Conservation (phyloP, 2,113 vertebrate genomes). For the Conger conger region DNA sequence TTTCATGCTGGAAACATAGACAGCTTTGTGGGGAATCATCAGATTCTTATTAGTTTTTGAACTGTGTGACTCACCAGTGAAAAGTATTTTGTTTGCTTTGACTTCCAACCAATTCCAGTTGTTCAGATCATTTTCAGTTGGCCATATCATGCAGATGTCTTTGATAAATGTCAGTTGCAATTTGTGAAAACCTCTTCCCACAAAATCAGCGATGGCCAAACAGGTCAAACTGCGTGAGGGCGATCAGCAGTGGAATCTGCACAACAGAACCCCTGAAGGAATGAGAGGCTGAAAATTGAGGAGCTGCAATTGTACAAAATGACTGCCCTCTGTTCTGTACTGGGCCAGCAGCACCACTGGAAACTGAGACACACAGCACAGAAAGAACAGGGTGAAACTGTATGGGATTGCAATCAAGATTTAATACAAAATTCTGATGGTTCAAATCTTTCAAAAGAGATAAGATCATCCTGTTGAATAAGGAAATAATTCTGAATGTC, state of each 20-base stretch:
- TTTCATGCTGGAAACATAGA: not conserved
- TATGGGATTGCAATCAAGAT: not conserved
- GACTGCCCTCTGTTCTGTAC: not conserved
- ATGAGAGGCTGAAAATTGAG: not conserved
- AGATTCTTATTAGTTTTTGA: constrained; percentile 4
- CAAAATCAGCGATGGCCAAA: not conserved
- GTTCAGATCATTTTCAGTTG: not conserved
- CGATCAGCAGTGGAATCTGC: not conserved
- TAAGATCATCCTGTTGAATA: too few relatives aligned
- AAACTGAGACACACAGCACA: not conserved
- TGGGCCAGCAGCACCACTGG: not conserved
- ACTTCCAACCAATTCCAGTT: constrained; percentile 11
- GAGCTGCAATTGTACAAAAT: not conserved
- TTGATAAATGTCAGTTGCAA: not conserved
- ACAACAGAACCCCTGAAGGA: not conserved
- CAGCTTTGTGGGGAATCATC: not conserved
- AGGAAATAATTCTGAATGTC: not conserved
- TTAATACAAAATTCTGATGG: not conserved
- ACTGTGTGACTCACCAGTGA: not conserved
- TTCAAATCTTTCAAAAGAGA: not conserved
- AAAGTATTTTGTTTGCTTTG: constrained; percentile 13
- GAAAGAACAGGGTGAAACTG: not conserved
- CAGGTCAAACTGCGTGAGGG: not conserved
- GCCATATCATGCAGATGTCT: not conserved
- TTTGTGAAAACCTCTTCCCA: not conserved